Evolutionary conservation across 2,888 invertebrate genomes (phyloP), one percentile per base, ranked within the genome.

Genomic region (Plebejus anna): DNA sequence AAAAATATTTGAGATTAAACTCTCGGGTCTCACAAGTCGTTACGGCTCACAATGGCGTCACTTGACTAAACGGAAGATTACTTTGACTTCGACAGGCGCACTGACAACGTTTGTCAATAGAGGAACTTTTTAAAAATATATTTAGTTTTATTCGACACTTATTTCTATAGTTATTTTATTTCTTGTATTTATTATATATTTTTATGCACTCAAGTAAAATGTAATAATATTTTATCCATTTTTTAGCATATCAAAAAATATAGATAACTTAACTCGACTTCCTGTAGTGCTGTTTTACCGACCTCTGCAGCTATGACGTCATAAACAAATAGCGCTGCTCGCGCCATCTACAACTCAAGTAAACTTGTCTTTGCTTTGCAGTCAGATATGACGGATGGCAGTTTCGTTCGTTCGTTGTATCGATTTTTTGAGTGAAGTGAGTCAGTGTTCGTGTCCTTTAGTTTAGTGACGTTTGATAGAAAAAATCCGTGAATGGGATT

Each of bases 21-120:
- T 95, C 92, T 92, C 94, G 92, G 92, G 91, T 90, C 88, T 86
- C 85, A 88, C 93, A 95, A 96, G 96, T 96, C 96, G 96, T 96
- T 96, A 96, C 95, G 96, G 96, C 94, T 95, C 96, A 96, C 96
- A 96, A 97, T 96, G 96, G 96, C 96, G 96, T 96, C 96, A 95
- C 95, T 95, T 94, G 90, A 89, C 88, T 88, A 92, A 93, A 88
- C 91, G 91, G 91, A 91, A 90, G 86, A 87, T 72, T 78, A 81
- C 80, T 76, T 77, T 85, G 84, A 85, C 84, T 83, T 76, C 80
- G 82, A 81, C 82, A 83, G 81, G 80, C 82, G 81, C 80, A 81
- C 61, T 90, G 90, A 89, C 90, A 90, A 78, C 83, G 78, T 59
- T 76, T 83, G 81, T 87, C 89, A 89, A 80, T 4, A 79, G 36